Evolutionary conservation across 2,113 vertebrate genomes (phyloP).

Genomic region (Prolemur simus): DNA sequence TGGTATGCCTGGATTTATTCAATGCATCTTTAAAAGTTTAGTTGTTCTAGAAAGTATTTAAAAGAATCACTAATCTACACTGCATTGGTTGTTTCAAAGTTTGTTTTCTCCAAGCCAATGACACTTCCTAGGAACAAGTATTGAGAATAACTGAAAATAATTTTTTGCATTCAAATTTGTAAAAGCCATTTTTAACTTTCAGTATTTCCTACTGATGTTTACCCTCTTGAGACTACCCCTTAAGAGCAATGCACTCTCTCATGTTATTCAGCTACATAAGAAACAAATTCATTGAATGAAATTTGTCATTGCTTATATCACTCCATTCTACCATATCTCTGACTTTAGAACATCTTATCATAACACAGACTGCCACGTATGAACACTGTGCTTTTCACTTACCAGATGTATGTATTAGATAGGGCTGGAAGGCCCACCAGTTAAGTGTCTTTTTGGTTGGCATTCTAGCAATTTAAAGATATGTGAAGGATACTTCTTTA

Average conservation of each 20-base stretch:
- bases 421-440: not conserved
- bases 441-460: not conserved
- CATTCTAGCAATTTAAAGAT: not conserved
- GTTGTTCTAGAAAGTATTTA: not conserved
- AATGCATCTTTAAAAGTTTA: not conserved
- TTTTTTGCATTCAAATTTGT: not conserved
- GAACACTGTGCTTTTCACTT: not conserved
- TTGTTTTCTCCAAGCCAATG: not conserved
- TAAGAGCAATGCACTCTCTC: not conserved
- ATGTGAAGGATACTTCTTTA: not conserved
- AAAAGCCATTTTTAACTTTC: not conserved
- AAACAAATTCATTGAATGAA: not conserved
- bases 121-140: not conserved
- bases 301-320: not conserved
- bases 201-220: not conserved
- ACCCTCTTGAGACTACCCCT: not conserved
- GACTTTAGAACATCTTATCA: not conserved
- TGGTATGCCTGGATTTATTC: not conserved
- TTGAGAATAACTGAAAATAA: conserved; percentile 12
- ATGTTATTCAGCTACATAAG: not conserved
- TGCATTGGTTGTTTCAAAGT: not conserved
- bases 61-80: not conserved
- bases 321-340: not conserved
- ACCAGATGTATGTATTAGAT: not conserved
- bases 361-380: too few species aligned